Evolutionary conservation across 2,888 invertebrate genomes (phyloP).

Genomic region (Leptopterna dolabrata): DNA sequence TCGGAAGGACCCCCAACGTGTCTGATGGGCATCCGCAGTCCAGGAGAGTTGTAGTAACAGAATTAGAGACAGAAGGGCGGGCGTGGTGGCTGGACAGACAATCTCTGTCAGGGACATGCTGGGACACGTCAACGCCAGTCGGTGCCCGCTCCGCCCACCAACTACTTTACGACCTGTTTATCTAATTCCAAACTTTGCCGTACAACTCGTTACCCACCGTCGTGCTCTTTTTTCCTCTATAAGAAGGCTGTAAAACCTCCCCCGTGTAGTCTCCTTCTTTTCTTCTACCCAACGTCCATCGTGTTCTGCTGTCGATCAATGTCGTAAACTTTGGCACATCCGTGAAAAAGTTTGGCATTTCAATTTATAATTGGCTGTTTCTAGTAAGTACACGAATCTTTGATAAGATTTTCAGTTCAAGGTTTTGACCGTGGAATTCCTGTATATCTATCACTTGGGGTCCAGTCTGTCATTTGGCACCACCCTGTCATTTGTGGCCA

Average conservation of each 20-base stretch:
- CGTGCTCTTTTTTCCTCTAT: neutral
- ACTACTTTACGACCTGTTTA: constrained; percentile 16
- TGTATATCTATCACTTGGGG: too few species aligned
- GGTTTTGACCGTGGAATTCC: too few species aligned
- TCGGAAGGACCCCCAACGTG: neutral
- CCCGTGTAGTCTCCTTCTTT: neutral
- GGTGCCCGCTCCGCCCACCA: neutral
- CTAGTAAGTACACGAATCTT: too few species aligned
- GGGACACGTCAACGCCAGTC: constrained; percentile 20
- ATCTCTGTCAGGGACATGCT: constrained; percentile 40
- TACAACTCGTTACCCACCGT: constrained; percentile 11
- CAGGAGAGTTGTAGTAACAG: neutral
- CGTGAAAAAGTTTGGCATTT: too few species aligned
- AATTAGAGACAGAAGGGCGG: neutral
- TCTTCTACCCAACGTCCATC: neutral
- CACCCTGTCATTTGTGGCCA: too few species aligned
- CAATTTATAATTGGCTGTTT: too few species aligned
- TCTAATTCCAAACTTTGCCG: neutral
- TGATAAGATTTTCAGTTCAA: too few species aligned
- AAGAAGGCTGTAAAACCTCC: neutral
- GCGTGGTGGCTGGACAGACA: constrained; percentile 21
- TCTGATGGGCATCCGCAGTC: neutral
- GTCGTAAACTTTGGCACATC: neutral
- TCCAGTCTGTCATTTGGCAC: too few species aligned
- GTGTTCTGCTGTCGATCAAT: neutral